phyloP scores from a whole-genome alignment of 1,140 invertebrate genomes.

The Drosophila sulfurigaster region DNA sequence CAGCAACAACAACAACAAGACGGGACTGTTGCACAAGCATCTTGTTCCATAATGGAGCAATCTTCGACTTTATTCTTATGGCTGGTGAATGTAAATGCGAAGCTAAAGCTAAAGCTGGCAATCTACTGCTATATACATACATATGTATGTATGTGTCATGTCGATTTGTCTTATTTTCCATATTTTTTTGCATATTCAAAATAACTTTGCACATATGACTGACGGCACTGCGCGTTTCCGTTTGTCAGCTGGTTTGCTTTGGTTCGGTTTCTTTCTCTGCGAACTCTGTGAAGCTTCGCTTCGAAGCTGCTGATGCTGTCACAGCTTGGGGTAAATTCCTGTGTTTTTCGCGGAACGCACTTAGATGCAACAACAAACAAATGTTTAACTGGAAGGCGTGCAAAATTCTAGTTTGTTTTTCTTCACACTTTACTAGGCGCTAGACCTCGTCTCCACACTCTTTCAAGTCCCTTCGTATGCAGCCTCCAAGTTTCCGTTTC shows the following conservation, averaged over 20 bases:
- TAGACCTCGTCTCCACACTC: constrained; percentile 30
- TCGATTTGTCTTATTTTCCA: constrained; percentile 49
- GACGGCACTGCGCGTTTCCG: constrained; percentile 74
- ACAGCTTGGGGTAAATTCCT: constrained; percentile 76
- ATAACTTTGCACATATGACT: constrained; percentile 77
- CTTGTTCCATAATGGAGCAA: constrained; percentile 66
- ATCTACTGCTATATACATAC: background rate
- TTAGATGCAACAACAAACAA: constrained; percentile 73
- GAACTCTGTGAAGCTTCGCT: constrained; percentile 11
- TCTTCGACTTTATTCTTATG: constrained; percentile 39
- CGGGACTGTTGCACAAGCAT: constrained; percentile 16
- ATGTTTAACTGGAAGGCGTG: constrained; percentile 74
- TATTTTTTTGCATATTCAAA: constrained; percentile 82
- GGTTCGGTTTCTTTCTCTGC: constrained; percentile 23
- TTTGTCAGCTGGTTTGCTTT: constrained; percentile 65
- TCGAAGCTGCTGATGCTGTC: constrained; percentile 51
- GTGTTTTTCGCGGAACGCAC: constrained; percentile 69
- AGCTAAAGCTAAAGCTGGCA: no score
- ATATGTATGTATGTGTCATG: background rate
- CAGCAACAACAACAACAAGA: constrained; percentile 35
- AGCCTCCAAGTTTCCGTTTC: constrained; percentile 22
- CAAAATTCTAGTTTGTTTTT: constrained; percentile 60
- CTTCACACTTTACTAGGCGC: constrained; percentile 70
- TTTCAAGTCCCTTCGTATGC: background rate
- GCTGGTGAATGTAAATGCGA: background rate